Evolutionary conservation across 2,113 vertebrate genomes (phyloP), one percentile per base, ranked within the genome.

Genomic region (Maccullochella peelii): DNA sequence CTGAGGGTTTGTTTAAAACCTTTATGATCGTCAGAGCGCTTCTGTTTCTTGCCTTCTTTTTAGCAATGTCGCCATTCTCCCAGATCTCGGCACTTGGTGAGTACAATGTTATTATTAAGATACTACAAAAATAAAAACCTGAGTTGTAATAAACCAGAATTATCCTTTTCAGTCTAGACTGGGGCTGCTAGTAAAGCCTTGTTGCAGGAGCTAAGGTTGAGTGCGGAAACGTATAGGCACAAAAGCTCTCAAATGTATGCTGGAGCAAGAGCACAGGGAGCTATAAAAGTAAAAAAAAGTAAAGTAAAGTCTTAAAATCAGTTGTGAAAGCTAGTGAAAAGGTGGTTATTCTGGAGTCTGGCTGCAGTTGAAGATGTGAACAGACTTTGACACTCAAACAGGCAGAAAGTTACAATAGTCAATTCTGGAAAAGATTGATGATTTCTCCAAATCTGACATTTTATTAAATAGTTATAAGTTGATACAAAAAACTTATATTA

Each of bases 1-100:
- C 30, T 54, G 49, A 52, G 49, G 30, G 68, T 15, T 36, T 68
- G 25, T 21, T 68, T 68, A 49, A 68, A 68, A 68, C 44, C 25
- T 49, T 49, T 30, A 10, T 49, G 44, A 49, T 68, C 42, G 27
- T 27, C 14, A 18, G n/a, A 67, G 16, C 1, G 42, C n/a, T 47
- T 20, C 49, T 36, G 18, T 21, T 70, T 36, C 47, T 30, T 6
- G 16, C 18, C 16, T 18, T n/a, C n/a, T 25, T 44, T 33, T 50
- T 21, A 50, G 14, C n/a, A 63, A 30, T 23, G 25, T 57, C 9
- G 2, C 38, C 4, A 8, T 23, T 15, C 25, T 63, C 21, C 40
- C 44, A 66, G 23, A 40, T 66, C 33, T 52, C 47, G 55, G 16
- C 36, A 9, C 40, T n/a, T 47, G 50, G 1, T n/a, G 23, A 20